A percentile compares a stretch with the other conserved stretches of the same genome.
These are phyloP conservation scores for Sarcophaga rosellei DNA, from an alignment of 2,888 invertebrate genomes.

Conservation along the genomic window DNA sequence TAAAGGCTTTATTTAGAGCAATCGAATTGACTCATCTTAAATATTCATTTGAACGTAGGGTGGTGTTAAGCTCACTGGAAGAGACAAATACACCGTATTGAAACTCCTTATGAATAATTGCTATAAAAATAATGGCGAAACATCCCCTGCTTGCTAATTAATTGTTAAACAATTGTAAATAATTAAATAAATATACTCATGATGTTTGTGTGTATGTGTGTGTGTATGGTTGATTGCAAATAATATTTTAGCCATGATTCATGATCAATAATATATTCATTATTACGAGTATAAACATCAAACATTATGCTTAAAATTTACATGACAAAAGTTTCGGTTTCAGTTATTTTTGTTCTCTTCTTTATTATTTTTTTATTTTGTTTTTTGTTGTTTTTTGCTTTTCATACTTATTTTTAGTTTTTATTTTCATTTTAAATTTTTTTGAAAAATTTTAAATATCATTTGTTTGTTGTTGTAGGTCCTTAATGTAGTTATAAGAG, in stretches of 20 bases:
- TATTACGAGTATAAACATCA: slow-evolving; percentile 31
- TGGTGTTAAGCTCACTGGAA: too few species aligned
- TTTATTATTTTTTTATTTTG: too few species aligned
- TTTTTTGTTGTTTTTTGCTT: neutral
- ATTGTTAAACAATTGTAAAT: neutral
- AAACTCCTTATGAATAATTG: neutral
- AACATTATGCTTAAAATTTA: slow-evolving; percentile 23
- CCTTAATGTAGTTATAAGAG: slow-evolving; percentile 24
- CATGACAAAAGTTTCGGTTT: slow-evolving; percentile 22
- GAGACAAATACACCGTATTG: too few species aligned
- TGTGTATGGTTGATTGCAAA: neutral
- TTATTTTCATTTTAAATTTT: neutral
- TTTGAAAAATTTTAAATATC: slow-evolving; percentile 33
- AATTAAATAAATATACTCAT: too few species aligned
- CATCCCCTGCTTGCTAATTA: neutral
- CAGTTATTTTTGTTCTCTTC: neutral
- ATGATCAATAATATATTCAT: neutral
- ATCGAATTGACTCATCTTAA: too few species aligned
- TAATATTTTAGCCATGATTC: neutral
- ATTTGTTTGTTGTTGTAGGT: slow-evolving; percentile 37
- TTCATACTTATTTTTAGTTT: neutral
- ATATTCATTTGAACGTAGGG: too few species aligned
- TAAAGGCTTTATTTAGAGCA: too few species aligned
- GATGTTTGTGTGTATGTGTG: neutral
- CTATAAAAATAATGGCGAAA: neutral